These are phyloP conservation scores for Liopterus haemorrhoidalis DNA, from an alignment of 2,888 invertebrate genomes.

Conservation along the genomic window DNA sequence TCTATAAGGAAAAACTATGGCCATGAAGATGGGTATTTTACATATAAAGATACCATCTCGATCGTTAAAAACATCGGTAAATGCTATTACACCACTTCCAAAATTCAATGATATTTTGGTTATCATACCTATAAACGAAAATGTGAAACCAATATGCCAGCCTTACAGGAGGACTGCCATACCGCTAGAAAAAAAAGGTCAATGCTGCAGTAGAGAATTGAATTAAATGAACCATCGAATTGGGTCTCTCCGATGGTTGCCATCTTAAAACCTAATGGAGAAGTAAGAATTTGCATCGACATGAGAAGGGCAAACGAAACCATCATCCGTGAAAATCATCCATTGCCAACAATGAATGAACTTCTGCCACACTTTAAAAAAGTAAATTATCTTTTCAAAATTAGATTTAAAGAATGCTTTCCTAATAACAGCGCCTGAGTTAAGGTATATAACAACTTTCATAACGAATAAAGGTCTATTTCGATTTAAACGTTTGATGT, in stretches of 20 bases:
- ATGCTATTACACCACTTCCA: constrained; percentile 23
- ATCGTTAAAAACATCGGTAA: constrained; percentile 24
- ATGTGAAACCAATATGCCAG: constrained; percentile 33
- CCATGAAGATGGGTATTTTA: constrained; percentile 26
- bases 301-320: constrained; percentile 31
- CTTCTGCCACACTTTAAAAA: constrained; percentile 34
- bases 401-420: constrained; percentile 39
- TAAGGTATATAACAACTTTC: constrained; percentile 40
- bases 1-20: constrained; percentile 30
- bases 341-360: constrained; percentile 30
- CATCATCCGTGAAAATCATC: constrained; percentile 32
- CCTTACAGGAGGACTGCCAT: constrained; percentile 33
- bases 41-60: constrained; percentile 27
- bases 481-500: constrained; percentile 38
- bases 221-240: constrained; percentile 30
- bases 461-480: constrained; percentile 37
- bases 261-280: constrained; percentile 31
- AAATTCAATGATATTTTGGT: constrained; percentile 35
- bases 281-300: constrained; percentile 34
- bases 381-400: constrained; percentile 27
- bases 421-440: constrained; percentile 36
- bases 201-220: constrained; percentile 30
- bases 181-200: constrained; percentile 32
- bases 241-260: constrained; percentile 28
- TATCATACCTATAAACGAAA: constrained; percentile 32